These are phyloP conservation scores for Leptatherina wallacei DNA, from an alignment of 2,797 vertebrate genomes.

Conservation along the genomic window DNA sequence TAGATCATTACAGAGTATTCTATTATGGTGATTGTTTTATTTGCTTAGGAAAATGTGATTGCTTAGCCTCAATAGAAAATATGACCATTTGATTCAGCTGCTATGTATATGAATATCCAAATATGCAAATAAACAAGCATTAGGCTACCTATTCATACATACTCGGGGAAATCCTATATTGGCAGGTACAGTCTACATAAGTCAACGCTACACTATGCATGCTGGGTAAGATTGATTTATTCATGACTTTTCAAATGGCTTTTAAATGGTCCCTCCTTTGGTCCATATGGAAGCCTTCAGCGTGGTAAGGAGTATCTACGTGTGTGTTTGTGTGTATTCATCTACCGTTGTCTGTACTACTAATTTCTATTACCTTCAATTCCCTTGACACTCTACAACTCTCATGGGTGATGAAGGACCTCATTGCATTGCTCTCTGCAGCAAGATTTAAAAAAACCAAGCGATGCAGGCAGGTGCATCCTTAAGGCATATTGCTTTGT, in stretches of 20 bases:
- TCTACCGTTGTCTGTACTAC: not conserved
- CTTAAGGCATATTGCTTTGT: not conserved
- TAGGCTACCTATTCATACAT: too few relatives aligned
- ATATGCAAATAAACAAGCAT: too few relatives aligned
- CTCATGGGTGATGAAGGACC: not conserved
- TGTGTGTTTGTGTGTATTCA: not conserved
- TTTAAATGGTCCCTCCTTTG: not conserved
- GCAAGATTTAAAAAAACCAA: not conserved
- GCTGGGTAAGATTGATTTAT: too few relatives aligned
- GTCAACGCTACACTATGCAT: too few relatives aligned
- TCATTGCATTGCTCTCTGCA: not conserved
- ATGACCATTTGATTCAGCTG: not conserved
- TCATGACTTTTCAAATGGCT: too few relatives aligned
- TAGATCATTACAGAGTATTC: too few relatives aligned
- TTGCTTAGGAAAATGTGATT: not conserved
- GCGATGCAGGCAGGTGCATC: not conserved
- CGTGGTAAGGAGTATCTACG: not conserved
- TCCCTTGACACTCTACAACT: not conserved
- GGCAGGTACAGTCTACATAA: too few relatives aligned
- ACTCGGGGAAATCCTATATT: too few relatives aligned
- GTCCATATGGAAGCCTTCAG: not conserved
- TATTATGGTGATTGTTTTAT: too few relatives aligned
- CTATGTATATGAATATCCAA: too few relatives aligned
- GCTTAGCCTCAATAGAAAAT: not conserved
- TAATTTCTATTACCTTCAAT: not conserved